Evolutionary conservation across 2,888 invertebrate species (phyloP), one percentile per base, ranked within the genome.

Genomic region (Xestia ashworthii): DNA sequence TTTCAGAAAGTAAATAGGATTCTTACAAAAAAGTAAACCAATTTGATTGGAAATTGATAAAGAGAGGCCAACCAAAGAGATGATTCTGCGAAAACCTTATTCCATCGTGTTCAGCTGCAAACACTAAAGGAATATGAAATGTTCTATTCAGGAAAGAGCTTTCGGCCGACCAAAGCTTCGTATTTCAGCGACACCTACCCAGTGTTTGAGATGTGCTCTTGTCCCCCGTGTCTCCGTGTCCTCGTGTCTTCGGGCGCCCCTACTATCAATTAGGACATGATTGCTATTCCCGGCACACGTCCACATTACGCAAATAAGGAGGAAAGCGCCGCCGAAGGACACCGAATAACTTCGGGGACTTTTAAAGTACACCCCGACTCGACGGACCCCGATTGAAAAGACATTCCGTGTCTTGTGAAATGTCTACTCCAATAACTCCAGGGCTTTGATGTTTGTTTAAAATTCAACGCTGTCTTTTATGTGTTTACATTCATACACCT

Each of bases 241-340:
- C 58, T 41, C 62, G 69, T 50, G 69, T 73, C 58, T 62, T 41
- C 74, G 64, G 62, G 65, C 76, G 76, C 74, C 67, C 65, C 53
- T 74, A 74, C 82, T 80, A 85, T 87, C 89, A 88, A 88, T 85
- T 89, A 87, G 80, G 71, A 73, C 76, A 67, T 69, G 78, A 77
- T 88, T 88, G 86, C 81, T 86, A 89, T 89, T 88, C 89, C 55
- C 71, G 67, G 75, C 89, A 88, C 88, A 82, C 76, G 80, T 79
- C 67, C 78, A 78, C 84, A 88, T 86, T 88, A 88, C 86, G 88
- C 88, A 88, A 89, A 89, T 89, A 89, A 84, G 85, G 62, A 83
- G 76, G 84, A 84, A 87, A 80, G 75, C 48, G 74, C 60, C 82
- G 76, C 60, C 80, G 74, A 84, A 89, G 84, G 84, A 82, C 81